Evolutionary conservation across 2,888 invertebrate genomes (phyloP), one percentile per base, ranked within the genome.

Genomic region (Lasioglossum zephyrum): DNA sequence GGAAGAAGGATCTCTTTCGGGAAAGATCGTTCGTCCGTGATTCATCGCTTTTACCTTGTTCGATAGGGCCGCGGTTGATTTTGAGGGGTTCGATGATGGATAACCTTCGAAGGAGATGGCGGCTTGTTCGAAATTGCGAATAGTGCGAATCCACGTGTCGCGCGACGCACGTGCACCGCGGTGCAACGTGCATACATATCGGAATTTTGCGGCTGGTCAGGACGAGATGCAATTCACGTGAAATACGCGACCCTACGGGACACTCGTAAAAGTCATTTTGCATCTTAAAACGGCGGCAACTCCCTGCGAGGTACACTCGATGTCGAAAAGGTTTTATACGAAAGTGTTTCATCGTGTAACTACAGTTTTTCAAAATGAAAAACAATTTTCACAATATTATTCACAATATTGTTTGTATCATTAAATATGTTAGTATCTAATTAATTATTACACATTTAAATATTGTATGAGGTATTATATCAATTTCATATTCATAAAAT

Each of bases 121-220:
- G 41, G 69, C 39, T 22, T 9, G 69, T 9, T 69, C 39, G 66
- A 66, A 36, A 66, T 31, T 36, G 69, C 69, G 9, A 39, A 18
- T 9, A 36, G 22, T 2, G 36, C 13, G 39, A 69, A 36, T 18
- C 66, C 85, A 76, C 85, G 78, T 78, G 75, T 79, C 78, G 75
- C 72, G 72, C 63, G 84, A 75, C 73, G 47, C 73, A 47, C 82
- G 73, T 60, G 73, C 63, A 49, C 13, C 41, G 36, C 9, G 31
- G 26, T 3, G 72, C 44, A 16, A 31, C 77, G 8, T 16, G 70
- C 66, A 74, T 73, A 49, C 73, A 18, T 47, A 73, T 69, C 73
- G 88, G 72, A 82, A 74, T 80, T 75, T 82, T 86, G 84, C 82
- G 87, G 87, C 72, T 86, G 88, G 81, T 76, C 79, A 73, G 84